Conservation (phyloP, 1,140 invertebrate species). For the Drosophila kikkawai region DNA sequence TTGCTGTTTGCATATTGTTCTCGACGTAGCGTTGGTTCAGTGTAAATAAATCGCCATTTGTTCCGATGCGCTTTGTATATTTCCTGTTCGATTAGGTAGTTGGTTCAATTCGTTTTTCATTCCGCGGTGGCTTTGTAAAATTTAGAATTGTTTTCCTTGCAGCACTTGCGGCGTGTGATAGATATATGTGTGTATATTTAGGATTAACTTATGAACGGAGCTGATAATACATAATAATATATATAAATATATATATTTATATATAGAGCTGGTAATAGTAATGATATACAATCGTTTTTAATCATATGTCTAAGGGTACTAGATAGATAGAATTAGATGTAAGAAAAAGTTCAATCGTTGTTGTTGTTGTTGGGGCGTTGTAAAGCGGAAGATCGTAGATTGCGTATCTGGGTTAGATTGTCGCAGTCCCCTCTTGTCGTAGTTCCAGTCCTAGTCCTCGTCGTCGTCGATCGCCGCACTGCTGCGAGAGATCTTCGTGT, state of each 20-base stretch:
- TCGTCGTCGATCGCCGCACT: conserved; percentile 77
- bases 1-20: conserved; percentile 45
- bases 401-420: conserved; percentile 34
- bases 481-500: conserved; percentile 86
- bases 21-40: conserved; percentile 29
- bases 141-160: conserved; percentile 69
- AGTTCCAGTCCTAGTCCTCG: conserved; percentile 66
- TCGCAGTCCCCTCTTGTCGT: conserved; percentile 14
- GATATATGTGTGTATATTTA: conserved; percentile 15
- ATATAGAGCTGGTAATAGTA: conserved; percentile 57
- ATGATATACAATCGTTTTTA: conserved; percentile 61
- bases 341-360: conserved; percentile 21
- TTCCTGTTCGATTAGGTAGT: conserved; percentile 68
- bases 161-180: conserved; percentile 58
- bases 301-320: conserved; percentile 65
- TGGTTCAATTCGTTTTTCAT: conserved; percentile 60
- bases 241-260: conserved; percentile 32
- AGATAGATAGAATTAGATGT: conserved; percentile 44
- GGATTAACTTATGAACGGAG: conserved; percentile 45
- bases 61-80: conserved; percentile 61
- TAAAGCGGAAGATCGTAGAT: conserved; percentile 49
- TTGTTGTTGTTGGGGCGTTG: conserved; percentile 14
- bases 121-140: conserved; percentile 57
- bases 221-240: conserved; percentile 44
- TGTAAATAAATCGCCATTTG: conserved; percentile 70